Percentiles rank a stretch among this genome's conserved stretches.
Conservation (phyloP, 2,797 vertebrate species). For the Tinamus major region DNA sequence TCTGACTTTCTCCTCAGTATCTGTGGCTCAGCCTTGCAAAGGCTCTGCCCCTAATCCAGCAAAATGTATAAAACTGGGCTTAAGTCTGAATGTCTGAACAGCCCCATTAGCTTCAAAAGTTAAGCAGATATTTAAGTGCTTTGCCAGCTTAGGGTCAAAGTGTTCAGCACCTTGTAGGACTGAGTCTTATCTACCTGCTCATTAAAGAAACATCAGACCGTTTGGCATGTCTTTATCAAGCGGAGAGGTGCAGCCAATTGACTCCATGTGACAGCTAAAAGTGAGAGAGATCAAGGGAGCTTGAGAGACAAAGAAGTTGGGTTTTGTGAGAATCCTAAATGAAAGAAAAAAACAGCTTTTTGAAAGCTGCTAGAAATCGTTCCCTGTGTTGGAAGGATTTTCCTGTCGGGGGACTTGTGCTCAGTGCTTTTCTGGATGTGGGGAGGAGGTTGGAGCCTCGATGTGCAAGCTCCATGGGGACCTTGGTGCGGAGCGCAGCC, state of each 20-base stretch:
- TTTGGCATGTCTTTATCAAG: constrained; percentile 65
- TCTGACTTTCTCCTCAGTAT: not conserved
- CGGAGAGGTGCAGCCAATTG: constrained; percentile 62
- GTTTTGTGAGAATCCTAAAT: constrained; percentile 61
- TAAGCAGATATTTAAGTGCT: constrained; percentile 63
- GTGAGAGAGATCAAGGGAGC: constrained; percentile 65
- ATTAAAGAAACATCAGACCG: constrained; percentile 67
- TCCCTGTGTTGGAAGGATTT: constrained; percentile 34
- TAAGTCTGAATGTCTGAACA: constrained; percentile 44
- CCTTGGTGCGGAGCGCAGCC: not conserved
- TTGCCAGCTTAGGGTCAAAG: constrained; percentile 55
- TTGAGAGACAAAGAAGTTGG: constrained; percentile 57
- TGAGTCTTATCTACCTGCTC: constrained; percentile 56
- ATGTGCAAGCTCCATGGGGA: not conserved
- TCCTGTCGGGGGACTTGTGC: not conserved
- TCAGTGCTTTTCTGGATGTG: not conserved
- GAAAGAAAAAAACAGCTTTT: constrained; percentile 13
- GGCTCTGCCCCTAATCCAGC: not conserved
- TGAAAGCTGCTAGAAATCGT: not conserved
- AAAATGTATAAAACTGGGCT: not conserved
- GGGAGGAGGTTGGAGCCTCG: not conserved
- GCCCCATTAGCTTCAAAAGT: constrained; percentile 47
- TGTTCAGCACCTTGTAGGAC: constrained; percentile 59
- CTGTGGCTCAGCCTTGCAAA: not conserved
- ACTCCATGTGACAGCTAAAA: constrained; percentile 62